Conservation (phyloP, 2,888 invertebrate genomes). For the Noctua fimbriata region DNA sequence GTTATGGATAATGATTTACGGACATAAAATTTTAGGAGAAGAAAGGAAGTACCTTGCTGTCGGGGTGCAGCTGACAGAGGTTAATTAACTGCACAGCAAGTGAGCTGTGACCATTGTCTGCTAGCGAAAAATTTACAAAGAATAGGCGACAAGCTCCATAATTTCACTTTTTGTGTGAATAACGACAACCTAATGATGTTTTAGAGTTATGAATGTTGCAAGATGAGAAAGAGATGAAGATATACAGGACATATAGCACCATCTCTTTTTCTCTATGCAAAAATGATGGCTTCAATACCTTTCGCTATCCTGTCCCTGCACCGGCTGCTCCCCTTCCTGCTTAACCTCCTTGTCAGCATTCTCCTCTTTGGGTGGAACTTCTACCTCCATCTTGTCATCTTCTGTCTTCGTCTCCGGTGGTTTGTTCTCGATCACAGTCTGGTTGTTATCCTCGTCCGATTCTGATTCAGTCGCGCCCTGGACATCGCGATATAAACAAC, state of each 20-base stretch:
- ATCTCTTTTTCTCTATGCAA: neutral
- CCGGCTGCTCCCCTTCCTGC: slow-evolving; percentile 70
- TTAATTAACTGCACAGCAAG: neutral
- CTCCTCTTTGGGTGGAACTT: slow-evolving; percentile 59
- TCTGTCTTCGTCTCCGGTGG: slow-evolving; percentile 73
- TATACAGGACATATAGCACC: neutral
- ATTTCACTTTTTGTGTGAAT: neutral
- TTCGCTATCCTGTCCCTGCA: slow-evolving; percentile 81
- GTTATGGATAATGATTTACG: too few species aligned
- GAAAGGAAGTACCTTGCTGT: too few species aligned
- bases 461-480: slow-evolving; percentile 85
- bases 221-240: neutral
- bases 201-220: neutral
- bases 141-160: neutral
- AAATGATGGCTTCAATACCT: slow-evolving; percentile 70
- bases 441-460: slow-evolving; percentile 84
- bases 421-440: slow-evolving; percentile 87
- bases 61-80: neutral
- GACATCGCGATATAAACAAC: slow-evolving; percentile 35
- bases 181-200: neutral
- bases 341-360: slow-evolving; percentile 67
- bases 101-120: neutral
- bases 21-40: too few species aligned
- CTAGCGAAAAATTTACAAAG: neutral
- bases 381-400: slow-evolving; percentile 74